A percentile compares a stretch with the other conserved stretches of the same genome.
Conservation (phyloP, 2,888 invertebrate species). For the Tillus elongatus region DNA sequence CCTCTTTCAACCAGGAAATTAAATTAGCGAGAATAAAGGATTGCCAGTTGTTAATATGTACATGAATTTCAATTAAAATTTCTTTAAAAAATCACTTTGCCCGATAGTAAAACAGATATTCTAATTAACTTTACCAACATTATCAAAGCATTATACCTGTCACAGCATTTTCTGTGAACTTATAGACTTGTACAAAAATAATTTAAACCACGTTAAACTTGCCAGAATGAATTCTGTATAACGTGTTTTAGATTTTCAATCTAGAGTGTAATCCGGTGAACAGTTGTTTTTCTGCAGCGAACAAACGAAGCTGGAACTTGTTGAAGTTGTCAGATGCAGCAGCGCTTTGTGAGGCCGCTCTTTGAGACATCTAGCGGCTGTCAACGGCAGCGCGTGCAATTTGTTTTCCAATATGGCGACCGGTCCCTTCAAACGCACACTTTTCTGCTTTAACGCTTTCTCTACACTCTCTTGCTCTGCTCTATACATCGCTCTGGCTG, state of each 20-base stretch:
- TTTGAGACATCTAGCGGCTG: constrained; percentile 41
- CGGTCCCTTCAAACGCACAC: constrained; percentile 36
- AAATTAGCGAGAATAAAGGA: too few relatives aligned
- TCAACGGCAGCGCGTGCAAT: constrained; percentile 38
- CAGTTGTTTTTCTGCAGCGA: constrained; percentile 35
- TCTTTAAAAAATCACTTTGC: too few relatives aligned
- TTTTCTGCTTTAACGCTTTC: constrained; percentile 22
- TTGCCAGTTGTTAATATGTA: too few relatives aligned
- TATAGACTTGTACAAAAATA: not conserved
- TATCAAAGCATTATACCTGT: too few relatives aligned
- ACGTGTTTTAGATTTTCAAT: constrained; percentile 33
- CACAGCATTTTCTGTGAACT: too few relatives aligned
- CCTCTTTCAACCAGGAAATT: too few relatives aligned
- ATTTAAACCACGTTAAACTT: not conserved
- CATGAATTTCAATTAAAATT: too few relatives aligned
- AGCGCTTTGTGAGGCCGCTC: constrained; percentile 38
- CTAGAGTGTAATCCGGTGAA: constrained; percentile 30
- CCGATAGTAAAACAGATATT: too few relatives aligned
- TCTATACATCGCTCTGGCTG: not conserved
- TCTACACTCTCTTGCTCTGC: not conserved
- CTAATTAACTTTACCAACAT: too few relatives aligned
- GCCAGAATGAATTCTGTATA: constrained; percentile 18
- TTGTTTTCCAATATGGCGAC: constrained; percentile 41
- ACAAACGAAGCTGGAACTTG: constrained; percentile 38
- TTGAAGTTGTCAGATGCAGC: constrained; percentile 38